These are phyloP conservation scores for Schrankia costaestrigalis DNA, from an alignment of 2,888 invertebrate species.

Conservation along the genomic window DNA sequence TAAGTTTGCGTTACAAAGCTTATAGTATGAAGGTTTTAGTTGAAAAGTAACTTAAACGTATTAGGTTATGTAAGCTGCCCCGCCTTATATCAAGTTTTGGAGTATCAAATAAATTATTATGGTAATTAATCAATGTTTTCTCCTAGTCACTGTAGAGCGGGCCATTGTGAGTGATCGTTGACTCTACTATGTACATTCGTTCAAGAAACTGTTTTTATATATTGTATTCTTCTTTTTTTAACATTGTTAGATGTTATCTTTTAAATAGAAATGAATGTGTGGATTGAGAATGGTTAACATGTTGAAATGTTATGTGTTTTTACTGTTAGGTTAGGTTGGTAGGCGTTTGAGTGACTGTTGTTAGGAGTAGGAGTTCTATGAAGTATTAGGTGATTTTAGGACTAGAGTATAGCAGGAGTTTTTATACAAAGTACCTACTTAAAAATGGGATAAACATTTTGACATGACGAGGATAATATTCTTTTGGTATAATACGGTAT, in stretches of 20 bases:
- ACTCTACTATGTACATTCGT: slow-evolving; percentile 62
- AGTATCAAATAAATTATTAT: slow-evolving; percentile 81
- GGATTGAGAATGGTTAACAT: slow-evolving; percentile 31
- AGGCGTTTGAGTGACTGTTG: no score
- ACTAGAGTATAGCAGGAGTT: no score
- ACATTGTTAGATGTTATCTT: slow-evolving; percentile 44
- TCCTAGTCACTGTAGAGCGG: slow-evolving; percentile 73
- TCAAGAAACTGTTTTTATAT: slow-evolving; percentile 67
- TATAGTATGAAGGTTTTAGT: slow-evolving; percentile 53
- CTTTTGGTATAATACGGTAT: no score
- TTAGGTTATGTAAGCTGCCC: slow-evolving; percentile 64
- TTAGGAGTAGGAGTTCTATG: no score
- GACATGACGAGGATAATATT: no score
- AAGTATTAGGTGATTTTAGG: no score
- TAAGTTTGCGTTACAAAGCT: slow-evolving; percentile 52
- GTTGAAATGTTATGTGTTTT: slow-evolving; percentile 12
- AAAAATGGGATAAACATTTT: no score
- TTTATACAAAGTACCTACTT: no score
- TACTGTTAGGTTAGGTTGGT: no score
- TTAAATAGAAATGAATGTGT: slow-evolving; percentile 41
- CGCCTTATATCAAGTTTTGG: slow-evolving; percentile 75
- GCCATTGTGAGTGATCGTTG: slow-evolving; percentile 77
- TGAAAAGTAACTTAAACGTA: slow-evolving; percentile 63
- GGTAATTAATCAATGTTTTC: slow-evolving; percentile 81
- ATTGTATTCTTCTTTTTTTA: no score